phyloP scores from a whole-genome alignment of 2,888 invertebrate genomes.

The Leucoptera coffeella region DNA sequence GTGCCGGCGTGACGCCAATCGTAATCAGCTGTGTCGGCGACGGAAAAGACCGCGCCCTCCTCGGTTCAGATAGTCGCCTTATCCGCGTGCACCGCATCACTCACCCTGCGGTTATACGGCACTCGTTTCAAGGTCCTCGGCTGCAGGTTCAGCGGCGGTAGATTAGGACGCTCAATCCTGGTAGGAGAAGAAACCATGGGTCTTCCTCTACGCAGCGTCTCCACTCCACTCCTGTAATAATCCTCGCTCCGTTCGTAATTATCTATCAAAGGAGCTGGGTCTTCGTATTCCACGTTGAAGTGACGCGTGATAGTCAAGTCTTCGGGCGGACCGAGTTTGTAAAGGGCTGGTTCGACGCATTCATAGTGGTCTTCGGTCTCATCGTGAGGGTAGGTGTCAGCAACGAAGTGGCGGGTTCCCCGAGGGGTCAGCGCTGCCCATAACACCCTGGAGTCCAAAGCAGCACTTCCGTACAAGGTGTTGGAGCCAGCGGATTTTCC shows the following conservation, averaged over 20 bases:
- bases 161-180: conserved; percentile 73
- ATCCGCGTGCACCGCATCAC: conserved; percentile 39
- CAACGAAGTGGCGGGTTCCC: conserved; percentile 72
- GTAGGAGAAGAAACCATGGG: conserved; percentile 76
- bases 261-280: conserved; percentile 69
- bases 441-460: conserved; percentile 62
- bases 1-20: conserved; percentile 32
- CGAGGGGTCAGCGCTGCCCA: conserved; percentile 84
- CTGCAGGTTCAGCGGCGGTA: conserved; percentile 69
- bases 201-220: conserved; percentile 46
- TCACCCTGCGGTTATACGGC: conserved; percentile 41
- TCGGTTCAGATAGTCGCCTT: conserved; percentile 49
- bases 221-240: conserved; percentile 36
- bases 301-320: conserved; percentile 62
- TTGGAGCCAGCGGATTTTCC: conserved; percentile 46
- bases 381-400: conserved; percentile 58
- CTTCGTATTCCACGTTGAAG: conserved; percentile 77
- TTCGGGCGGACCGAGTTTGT: conserved; percentile 41
- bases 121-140: conserved; percentile 44
- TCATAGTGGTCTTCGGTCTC: conserved; percentile 64
- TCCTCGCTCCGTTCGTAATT: conserved; percentile 54
- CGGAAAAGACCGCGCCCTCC: conserved; percentile 46
- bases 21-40: conserved; percentile 41
- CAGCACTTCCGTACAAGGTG: conserved; percentile 38
- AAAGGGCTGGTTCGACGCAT: conserved; percentile 56